Base-by-base conservation (phyloP, 2,797 vertebrate genomes). In the Sternarchorhynchus goeldii region DNA sequence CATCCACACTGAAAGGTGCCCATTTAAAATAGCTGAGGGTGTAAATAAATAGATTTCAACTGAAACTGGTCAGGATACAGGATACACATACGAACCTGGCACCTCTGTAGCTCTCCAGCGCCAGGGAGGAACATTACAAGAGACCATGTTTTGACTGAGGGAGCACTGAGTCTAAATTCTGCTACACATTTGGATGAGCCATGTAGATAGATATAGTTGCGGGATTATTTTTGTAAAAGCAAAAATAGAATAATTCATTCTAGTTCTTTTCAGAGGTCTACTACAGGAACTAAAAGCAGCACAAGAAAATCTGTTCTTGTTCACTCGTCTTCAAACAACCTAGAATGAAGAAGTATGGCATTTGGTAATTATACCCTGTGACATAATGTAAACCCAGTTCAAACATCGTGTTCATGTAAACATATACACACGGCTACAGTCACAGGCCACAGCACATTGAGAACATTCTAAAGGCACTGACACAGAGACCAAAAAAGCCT, bases 121-220 rank as follows among this genome's bases (percentile, higher is more conserved):
- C 68, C 66, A 76, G 81, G 83, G 83, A 77, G 76, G 84, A 81
- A 81, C 83, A 78, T 77, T 79, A 77, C 71, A 74, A 50, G 29
- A 5, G 79, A 85, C 85, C 83, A 86, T 87, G 87, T 88, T 91
- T 90, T 86, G 87, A 86, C 82, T 73, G 78, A 79, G 78, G 73
- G 73, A 77, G 73, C 86, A 86, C 86, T 83, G 87, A 87, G 85
- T 87, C 67, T 80, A 82, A 84, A 81, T 75, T 77, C 78, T 81
- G 62, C 77, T 32, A 50, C 86, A 73, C 67, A 62, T 71, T 75
- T 69, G 58, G 63, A 69, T 84, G 82, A 79, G 56, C 82, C 75
- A 32, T 85, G 82, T 85, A 87, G 70, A 87, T 78, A 86, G 81
- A 81, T 86, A 10, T 85, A 83, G 86, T 85, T 85, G 65, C 83